Evolutionary conservation across 2,888 invertebrate genomes (phyloP), one percentile per base, ranked within the genome.

Genomic region (Acleris literana): DNA sequence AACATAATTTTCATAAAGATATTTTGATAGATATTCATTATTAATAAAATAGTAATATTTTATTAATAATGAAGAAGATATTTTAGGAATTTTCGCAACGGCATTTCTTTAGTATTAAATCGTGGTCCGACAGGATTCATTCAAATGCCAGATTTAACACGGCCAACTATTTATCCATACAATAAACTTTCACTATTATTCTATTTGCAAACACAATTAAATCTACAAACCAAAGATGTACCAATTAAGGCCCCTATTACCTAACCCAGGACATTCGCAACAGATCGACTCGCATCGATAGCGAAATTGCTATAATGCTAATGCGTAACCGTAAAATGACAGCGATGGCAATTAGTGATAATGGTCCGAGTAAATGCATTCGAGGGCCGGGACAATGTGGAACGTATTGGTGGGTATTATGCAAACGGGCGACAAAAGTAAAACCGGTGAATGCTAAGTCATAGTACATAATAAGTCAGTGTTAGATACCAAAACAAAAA

Each of bases 261-360:
- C 20, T 65, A 64, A 63, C 62, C 64, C 56, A 71, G 70, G 63
- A 76, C 74, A 78, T 76, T 78, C 76, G 73, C 76, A 78, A 72
- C 64, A 85, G 87, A 87, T 87, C 82, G 70, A 72, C 73, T 71
- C 64, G 69, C 73, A 78, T 80, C 76, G 87, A 88, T 88, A 86
- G 76, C 71, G 68, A 72, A 77, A 77, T 78, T 78, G 87, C 85
- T 86, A 85, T 88, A 90, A 90, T 88, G 85, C 84, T 87, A 90
- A 90, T 88, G 89, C 88, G 89, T 87, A 85, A 80, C 89, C 87
- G 90, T 89, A 90, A 91, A 91, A 90, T 91, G 91, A 91, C 88
- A 86, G 85, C 74, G 91, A 92, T 92, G 76, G 87, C 90, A 90
- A 90, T 91, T 90, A 90, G 79, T 76, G 90, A 91, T 91, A 90